phyloP scores from a whole-genome alignment of 2,797 vertebrate species.

The Toxotes lorentzi region DNA sequence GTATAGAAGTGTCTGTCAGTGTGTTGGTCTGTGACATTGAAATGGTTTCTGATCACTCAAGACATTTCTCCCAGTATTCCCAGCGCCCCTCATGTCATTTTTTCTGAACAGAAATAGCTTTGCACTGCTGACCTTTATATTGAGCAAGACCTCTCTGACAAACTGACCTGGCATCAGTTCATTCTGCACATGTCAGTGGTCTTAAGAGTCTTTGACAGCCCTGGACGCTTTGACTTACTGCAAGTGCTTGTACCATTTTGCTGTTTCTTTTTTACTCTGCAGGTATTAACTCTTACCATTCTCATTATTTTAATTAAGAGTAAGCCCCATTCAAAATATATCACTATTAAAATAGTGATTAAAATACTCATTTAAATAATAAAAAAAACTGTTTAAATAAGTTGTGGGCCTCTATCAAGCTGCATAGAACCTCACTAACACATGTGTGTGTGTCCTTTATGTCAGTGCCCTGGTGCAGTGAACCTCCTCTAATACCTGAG shows the following conservation, averaged over 20 bases:
- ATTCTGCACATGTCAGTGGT: conserved; percentile 23
- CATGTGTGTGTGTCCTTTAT: not conserved
- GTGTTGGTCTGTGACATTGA: not conserved
- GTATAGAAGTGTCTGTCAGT: conserved; percentile 25
- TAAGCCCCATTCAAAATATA: too few relatives aligned
- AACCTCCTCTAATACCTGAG: conserved; percentile 31
- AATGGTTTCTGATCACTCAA: conserved; percentile 45
- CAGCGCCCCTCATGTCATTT: conserved; percentile 45
- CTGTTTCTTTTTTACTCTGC: too few relatives aligned
- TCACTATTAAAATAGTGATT: too few relatives aligned
- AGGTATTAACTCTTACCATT: too few relatives aligned
- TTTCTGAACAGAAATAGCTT: conserved; percentile 40
- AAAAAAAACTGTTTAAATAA: too few relatives aligned
- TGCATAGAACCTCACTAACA: not conserved
- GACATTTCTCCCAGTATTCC: conserved; percentile 50
- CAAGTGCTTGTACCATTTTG: not conserved
- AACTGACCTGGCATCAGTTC: conserved; percentile 37
- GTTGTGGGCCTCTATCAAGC: not conserved
- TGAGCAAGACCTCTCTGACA: conserved; percentile 30
- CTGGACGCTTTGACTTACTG: not conserved
- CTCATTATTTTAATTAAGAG: too few relatives aligned
- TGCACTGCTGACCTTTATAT: conserved; percentile 51
- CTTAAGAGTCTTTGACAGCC: conserved; percentile 18
- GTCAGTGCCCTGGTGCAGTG: conserved; percentile 12
- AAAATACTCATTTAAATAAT: too few relatives aligned